Evolutionary conservation across 2,797 vertebrate species (phyloP).

Genomic region (Falco rusticolus): DNA sequence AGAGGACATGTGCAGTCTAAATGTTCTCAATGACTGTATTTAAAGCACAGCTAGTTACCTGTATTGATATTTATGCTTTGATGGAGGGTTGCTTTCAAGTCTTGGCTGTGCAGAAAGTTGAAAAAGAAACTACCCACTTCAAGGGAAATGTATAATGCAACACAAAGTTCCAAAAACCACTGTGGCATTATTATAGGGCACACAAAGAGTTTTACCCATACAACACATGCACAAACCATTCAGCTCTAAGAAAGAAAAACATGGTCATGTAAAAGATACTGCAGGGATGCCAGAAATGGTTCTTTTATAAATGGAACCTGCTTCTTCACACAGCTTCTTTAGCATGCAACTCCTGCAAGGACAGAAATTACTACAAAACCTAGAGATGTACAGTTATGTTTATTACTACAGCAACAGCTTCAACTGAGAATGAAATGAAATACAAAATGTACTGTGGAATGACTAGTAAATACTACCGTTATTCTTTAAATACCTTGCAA

Average conservation of each 20-base stretch:
- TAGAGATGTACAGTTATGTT: not conserved
- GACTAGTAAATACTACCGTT: not conserved
- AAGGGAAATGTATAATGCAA: not conserved
- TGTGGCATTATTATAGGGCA: not conserved
- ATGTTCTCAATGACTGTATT: not conserved
- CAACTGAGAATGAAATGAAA: not conserved
- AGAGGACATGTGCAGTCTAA: not conserved
- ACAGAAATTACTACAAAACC: not conserved
- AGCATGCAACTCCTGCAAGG: not conserved
- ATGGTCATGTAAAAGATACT: not conserved
- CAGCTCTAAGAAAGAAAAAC: not conserved
- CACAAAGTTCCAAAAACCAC: not conserved
- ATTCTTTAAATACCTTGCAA: constrained; percentile 2
- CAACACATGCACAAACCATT: not conserved
- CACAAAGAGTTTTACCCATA: not conserved
- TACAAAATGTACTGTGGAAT: not conserved
- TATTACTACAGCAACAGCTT: not conserved
- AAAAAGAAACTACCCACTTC: not conserved
- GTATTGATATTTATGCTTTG: not conserved
- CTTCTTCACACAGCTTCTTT: fast-evolving
- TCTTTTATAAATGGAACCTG: not conserved
- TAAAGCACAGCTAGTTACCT: not conserved
- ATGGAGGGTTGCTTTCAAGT: not conserved
- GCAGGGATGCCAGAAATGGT: not conserved
- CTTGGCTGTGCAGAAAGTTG: not conserved